These are phyloP conservation scores for Dolichomitus sp. DNA, from an alignment of 2,888 invertebrate species.

Conservation along the genomic window DNA sequence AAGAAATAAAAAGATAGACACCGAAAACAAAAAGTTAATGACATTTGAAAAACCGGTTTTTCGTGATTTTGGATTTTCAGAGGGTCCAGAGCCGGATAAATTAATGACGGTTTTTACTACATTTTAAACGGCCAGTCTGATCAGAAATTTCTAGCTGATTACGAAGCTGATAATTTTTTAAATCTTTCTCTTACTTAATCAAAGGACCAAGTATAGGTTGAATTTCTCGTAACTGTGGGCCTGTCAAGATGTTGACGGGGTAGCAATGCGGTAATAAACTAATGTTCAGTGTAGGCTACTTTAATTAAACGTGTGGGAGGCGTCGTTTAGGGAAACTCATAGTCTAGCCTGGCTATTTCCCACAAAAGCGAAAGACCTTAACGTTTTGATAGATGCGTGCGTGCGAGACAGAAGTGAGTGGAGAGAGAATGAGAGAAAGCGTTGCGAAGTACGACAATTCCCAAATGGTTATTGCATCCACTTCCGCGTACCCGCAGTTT, in stretches of 20 bases:
- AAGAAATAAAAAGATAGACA: no score
- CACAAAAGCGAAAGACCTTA: not conserved
- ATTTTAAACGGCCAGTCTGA: no score
- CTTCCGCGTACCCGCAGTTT: not conserved
- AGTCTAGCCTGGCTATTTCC: not conserved
- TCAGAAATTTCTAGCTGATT: no score
- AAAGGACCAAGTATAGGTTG: not conserved
- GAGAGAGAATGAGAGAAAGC: not conserved
- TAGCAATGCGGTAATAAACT: not conserved
- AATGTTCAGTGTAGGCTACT: not conserved
- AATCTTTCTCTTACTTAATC: not conserved
- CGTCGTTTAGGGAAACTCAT: not conserved
- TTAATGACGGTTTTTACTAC: no score
- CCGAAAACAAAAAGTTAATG: no score
- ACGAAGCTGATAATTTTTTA: no score
- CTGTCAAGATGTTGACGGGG: not conserved
- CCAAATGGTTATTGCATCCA: not conserved
- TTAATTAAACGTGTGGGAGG: slow-evolving; percentile 16
- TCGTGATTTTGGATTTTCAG: no score
- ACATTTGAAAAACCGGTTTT: no score
- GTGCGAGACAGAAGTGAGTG: not conserved
- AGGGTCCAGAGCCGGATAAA: no score
- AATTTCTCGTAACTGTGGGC: not conserved
- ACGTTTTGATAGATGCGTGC: not conserved
- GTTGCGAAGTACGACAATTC: not conserved